These are phyloP conservation scores for Oegoconia quadripuncta DNA, from an alignment of 2,888 invertebrate genomes.

Conservation along the genomic window DNA sequence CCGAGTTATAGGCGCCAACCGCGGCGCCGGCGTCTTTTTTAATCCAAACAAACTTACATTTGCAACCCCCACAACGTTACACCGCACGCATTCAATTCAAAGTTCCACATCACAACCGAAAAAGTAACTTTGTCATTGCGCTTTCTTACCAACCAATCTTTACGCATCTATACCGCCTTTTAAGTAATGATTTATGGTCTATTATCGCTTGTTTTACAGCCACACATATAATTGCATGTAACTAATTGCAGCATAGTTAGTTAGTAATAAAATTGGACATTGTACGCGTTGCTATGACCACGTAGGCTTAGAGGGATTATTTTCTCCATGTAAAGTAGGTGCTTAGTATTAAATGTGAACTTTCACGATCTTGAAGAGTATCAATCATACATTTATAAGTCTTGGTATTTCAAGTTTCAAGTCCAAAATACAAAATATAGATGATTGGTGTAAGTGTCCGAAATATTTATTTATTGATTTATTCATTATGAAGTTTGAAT, in stretches of 20 bases:
- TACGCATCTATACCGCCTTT: constrained; percentile 17
- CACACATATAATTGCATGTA: constrained; percentile 12
- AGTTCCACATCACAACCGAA: not conserved
- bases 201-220: constrained; percentile 10
- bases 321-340: too few relatives aligned
- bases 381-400: too few relatives aligned
- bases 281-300: constrained; percentile 44
- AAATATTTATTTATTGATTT: too few relatives aligned
- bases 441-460: too few relatives aligned
- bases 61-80: not conserved
- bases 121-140: constrained; percentile 4
- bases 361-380: too few relatives aligned
- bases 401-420: too few relatives aligned
- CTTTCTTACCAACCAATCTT: constrained; percentile 21
- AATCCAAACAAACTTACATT: not conserved
- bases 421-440: too few relatives aligned
- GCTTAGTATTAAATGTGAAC: not conserved
- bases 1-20: constrained; percentile 12
- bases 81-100: not conserved
- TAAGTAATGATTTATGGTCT: constrained; percentile 8
- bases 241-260: constrained; percentile 46
- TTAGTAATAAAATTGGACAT: constrained; percentile 44
- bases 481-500: too few relatives aligned
- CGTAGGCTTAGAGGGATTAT: constrained; percentile 15
- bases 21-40: not conserved